Percentiles rank a stretch among this genome's conserved stretches.
Conservation (phyloP, 2,113 vertebrate genomes). For the Falco punctatus region DNA sequence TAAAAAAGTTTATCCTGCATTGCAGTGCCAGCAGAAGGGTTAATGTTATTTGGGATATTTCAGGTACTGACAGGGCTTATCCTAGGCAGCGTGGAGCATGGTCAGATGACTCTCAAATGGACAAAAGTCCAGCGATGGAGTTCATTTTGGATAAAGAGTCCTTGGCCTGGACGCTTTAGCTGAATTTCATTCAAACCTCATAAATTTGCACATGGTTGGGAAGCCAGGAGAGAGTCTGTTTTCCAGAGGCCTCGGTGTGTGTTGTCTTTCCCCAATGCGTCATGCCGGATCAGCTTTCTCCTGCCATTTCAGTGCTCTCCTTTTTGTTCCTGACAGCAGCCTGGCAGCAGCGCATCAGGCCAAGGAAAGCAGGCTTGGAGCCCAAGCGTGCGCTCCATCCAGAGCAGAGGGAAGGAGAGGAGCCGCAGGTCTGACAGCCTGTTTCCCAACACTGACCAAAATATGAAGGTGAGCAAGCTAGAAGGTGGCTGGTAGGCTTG, state of each 20-base stretch:
- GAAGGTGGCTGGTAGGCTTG: not conserved
- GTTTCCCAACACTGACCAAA: not conserved
- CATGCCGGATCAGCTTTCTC: not conserved
- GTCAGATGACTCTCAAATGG: not conserved
- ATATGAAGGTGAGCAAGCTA: not conserved
- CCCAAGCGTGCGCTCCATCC: not conserved
- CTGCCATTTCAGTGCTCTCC: not conserved
- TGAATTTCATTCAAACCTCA: slow-evolving; percentile 19
- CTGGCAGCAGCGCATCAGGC: not conserved
- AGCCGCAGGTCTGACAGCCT: not conserved
- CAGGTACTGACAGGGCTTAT: not conserved
- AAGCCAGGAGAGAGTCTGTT: slow-evolving; percentile 1
- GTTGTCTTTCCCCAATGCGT: not conserved
- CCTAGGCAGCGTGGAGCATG: not conserved
- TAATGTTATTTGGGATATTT: not conserved
- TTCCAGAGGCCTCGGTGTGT: not conserved
- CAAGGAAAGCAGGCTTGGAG: not conserved
- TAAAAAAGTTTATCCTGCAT: not conserved
- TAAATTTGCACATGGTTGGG: not conserved
- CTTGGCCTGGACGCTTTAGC: not conserved
- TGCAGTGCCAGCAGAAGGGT: not conserved
- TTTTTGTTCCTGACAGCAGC: not conserved
- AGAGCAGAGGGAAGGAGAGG: not conserved
- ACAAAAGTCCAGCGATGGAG: not conserved
- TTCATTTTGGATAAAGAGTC: not conserved